Evolutionary conservation across 2,888 invertebrate genomes (phyloP).

Genomic region (Nemotelus pantherinus): DNA sequence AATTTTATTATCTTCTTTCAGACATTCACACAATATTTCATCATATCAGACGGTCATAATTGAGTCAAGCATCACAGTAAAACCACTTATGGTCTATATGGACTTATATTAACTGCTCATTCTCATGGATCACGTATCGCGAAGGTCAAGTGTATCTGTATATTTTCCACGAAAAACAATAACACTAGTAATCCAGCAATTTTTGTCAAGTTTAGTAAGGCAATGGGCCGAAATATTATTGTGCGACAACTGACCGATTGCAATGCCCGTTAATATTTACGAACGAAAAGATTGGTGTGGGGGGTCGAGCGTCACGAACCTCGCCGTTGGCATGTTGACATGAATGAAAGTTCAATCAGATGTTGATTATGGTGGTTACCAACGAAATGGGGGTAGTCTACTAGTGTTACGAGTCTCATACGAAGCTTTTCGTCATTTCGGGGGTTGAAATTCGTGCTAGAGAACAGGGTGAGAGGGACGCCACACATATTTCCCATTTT

Average conservation of each 20-base stretch:
- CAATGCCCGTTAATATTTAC: constrained; percentile 11
- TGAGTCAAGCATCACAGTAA: too few relatives aligned
- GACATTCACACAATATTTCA: too few relatives aligned
- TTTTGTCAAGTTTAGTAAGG: constrained; percentile 47
- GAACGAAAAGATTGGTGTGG: not conserved
- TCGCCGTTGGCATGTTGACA: constrained; percentile 4
- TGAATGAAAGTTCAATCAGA: constrained; percentile 40
- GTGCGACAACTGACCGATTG: constrained; percentile 28
- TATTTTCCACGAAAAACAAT: not conserved
- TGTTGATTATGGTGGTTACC: not conserved
- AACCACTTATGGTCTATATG: too few relatives aligned
- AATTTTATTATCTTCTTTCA: too few relatives aligned
- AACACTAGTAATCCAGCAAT: not conserved
- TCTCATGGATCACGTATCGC: too few relatives aligned
- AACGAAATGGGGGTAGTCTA: not conserved
- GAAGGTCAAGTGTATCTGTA: constrained; percentile 3
- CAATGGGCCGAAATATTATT: constrained; percentile 45
- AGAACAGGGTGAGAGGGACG: not conserved
- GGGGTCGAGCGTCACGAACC: not conserved
- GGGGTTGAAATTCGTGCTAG: not conserved
- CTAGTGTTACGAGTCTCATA: not conserved
- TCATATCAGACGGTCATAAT: too few relatives aligned
- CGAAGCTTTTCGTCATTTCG: constrained; percentile 10
- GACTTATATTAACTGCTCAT: too few relatives aligned
- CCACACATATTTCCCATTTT: constrained; percentile 23